Evolutionary conservation across 2,888 invertebrate species (phyloP).

Genomic region (Choreutis nemorana): DNA sequence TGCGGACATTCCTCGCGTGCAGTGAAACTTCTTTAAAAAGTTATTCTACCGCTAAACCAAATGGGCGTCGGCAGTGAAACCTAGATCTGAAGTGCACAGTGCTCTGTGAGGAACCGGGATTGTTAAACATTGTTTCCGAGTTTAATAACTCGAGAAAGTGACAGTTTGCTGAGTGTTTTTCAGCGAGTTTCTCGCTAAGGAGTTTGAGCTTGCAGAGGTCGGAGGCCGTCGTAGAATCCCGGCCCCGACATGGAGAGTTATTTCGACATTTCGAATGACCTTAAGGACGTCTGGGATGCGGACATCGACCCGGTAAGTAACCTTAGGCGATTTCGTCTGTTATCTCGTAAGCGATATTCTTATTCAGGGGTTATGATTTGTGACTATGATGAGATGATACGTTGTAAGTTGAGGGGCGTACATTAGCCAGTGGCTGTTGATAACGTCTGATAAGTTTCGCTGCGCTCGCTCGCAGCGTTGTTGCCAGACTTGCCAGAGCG

Average conservation of each 20-base stretch:
- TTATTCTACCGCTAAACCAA: slow-evolving; percentile 43
- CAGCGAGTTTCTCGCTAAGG: slow-evolving; percentile 34
- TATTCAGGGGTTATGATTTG: slow-evolving; percentile 7
- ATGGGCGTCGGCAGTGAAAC: slow-evolving; percentile 57
- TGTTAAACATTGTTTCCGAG: slow-evolving; percentile 29
- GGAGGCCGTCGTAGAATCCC: slow-evolving; percentile 37
- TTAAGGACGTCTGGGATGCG: slow-evolving; percentile 84
- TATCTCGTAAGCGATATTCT: slow-evolving; percentile 26
- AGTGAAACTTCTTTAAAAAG: slow-evolving; percentile 51
- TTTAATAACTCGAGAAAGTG: slow-evolving; percentile 37
- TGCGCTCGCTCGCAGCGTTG: slow-evolving; percentile 6
- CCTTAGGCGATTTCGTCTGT: slow-evolving; percentile 29
- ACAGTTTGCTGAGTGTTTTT: slow-evolving; percentile 44
- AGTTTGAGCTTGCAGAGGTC: slow-evolving; percentile 30
- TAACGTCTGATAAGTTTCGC: neutral
- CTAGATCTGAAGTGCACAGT: slow-evolving; percentile 45
- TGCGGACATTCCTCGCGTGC: slow-evolving; percentile 38
- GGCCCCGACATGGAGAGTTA: slow-evolving; percentile 73
- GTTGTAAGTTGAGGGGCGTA: slow-evolving; percentile 8
- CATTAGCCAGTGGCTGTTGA: neutral
- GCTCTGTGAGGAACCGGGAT: slow-evolving; percentile 29
- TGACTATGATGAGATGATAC: slow-evolving; percentile 3
- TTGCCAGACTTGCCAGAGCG: slow-evolving; percentile 1
- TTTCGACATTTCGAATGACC: slow-evolving; percentile 77
- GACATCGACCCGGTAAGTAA: slow-evolving; percentile 84